Evolutionary conservation across 2,113 vertebrate species (phyloP).

Genomic region (Ammodytes dubius): DNA sequence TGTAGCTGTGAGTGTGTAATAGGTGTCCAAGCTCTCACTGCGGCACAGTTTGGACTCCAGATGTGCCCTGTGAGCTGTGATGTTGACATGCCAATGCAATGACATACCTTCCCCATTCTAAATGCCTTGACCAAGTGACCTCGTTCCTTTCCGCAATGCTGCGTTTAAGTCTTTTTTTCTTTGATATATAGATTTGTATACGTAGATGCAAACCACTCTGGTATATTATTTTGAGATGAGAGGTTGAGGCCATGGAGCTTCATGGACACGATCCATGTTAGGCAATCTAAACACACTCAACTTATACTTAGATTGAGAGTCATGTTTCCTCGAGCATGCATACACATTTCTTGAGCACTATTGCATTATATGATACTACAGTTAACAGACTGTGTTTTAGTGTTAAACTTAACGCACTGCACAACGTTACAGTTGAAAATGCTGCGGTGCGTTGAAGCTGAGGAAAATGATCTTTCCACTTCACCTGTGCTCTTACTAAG

Average conservation of each 20-base stretch:
- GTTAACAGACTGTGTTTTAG: background rate
- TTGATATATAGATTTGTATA: background rate
- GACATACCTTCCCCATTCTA: constrained; percentile 21
- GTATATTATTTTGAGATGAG: background rate
- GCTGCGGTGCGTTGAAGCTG: background rate
- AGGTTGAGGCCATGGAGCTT: background rate
- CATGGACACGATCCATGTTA: background rate
- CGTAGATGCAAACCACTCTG: background rate
- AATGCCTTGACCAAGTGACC: constrained; percentile 68
- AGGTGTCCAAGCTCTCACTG: constrained; percentile 21
- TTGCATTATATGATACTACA: background rate
- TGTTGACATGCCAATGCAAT: constrained; percentile 41
- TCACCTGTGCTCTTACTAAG: constrained; percentile 68
- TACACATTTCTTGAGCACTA: background rate
- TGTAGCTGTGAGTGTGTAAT: constrained; percentile 54
- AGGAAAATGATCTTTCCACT: constrained; percentile 19
- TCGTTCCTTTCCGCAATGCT: constrained; percentile 27
- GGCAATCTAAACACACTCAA: background rate
- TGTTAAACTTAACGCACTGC: background rate
- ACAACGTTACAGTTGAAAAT: background rate
- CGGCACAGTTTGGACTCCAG: constrained; percentile 32
- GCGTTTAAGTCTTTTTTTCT: constrained; percentile 8
- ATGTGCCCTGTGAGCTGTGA: constrained; percentile 55
- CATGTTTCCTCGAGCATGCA: background rate
- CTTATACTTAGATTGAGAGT: background rate